phyloP scores from a whole-genome alignment of 2,113 vertebrate genomes.

The Podarcis cretensis region DNA sequence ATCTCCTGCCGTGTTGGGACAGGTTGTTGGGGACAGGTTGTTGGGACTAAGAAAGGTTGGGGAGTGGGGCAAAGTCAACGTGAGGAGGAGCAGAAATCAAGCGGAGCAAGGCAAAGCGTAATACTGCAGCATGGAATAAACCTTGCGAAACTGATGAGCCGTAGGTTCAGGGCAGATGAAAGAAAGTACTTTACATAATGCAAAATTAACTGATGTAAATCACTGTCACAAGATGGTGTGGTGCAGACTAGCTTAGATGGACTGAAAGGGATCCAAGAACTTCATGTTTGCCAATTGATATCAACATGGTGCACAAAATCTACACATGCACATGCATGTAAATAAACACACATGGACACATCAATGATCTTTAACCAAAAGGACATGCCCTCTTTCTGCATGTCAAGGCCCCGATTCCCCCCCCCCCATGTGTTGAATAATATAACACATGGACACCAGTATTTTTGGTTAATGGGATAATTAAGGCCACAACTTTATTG shows the following conservation, averaged over 20 bases:
- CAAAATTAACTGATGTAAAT: not conserved
- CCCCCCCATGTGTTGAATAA: no score
- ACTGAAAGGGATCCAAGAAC: not conserved
- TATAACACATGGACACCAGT: no score
- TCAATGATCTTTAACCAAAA: not conserved
- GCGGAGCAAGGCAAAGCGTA: not conserved
- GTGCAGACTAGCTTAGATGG: not conserved
- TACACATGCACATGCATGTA: not conserved
- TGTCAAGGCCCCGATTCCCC: no score
- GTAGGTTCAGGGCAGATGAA: not conserved
- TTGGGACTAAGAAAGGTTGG: not conserved
- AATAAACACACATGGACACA: not conserved
- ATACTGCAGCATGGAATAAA: no score
- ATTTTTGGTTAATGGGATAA: no score
- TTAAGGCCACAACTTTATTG: no score
- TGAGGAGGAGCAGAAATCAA: not conserved
- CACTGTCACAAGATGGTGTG: not conserved
- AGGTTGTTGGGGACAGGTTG: no score
- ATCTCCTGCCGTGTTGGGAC: not conserved
- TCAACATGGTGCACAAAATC: not conserved
- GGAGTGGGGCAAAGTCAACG: no score
- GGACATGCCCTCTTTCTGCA: no score
- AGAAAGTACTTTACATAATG: not conserved
- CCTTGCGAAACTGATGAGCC: not conserved
- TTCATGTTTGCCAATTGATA: not conserved